phyloP scores from a whole-genome alignment of 2,888 invertebrate species.

The Patella caerulea region DNA sequence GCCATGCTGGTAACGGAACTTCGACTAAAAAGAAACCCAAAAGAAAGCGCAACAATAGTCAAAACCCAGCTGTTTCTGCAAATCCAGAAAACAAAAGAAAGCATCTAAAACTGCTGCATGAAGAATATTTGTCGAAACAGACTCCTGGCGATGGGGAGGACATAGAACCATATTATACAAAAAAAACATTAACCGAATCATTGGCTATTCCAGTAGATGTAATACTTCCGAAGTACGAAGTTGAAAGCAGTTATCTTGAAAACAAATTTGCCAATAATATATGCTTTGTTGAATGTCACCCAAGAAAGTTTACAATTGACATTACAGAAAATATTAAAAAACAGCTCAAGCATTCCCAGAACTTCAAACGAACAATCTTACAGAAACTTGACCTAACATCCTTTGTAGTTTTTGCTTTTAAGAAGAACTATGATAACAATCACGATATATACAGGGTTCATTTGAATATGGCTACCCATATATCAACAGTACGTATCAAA shows the following conservation, averaged over 20 bases:
- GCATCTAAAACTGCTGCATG: neutral
- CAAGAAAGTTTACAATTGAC: constrained; percentile 49
- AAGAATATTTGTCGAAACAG: neutral
- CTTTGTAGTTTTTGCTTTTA: constrained; percentile 29
- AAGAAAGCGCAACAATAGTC: too few relatives aligned
- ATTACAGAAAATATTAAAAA: constrained; percentile 36
- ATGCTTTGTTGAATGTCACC: constrained; percentile 37
- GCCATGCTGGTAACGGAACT: too few relatives aligned
- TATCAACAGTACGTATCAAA: constrained; percentile 7
- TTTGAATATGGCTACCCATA: constrained; percentile 24
- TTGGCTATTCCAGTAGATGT: neutral
- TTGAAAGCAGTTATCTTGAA: neutral
- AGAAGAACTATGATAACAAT: constrained; percentile 29
- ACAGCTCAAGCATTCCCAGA: constrained; percentile 12
- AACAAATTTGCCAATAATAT: neutral
- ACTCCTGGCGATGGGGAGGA: too few relatives aligned
- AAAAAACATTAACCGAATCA: neutral
- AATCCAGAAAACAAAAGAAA: neutral
- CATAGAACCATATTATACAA: neutral
- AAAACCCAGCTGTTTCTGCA: neutral
- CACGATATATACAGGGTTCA: constrained; percentile 26
- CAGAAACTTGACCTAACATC: constrained; percentile 16
- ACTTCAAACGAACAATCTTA: neutral
- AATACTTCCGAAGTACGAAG: neutral
- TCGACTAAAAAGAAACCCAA: too few relatives aligned